Conservation (phyloP, 2,113 vertebrate genomes). For the Capreolus pygargus region DNA sequence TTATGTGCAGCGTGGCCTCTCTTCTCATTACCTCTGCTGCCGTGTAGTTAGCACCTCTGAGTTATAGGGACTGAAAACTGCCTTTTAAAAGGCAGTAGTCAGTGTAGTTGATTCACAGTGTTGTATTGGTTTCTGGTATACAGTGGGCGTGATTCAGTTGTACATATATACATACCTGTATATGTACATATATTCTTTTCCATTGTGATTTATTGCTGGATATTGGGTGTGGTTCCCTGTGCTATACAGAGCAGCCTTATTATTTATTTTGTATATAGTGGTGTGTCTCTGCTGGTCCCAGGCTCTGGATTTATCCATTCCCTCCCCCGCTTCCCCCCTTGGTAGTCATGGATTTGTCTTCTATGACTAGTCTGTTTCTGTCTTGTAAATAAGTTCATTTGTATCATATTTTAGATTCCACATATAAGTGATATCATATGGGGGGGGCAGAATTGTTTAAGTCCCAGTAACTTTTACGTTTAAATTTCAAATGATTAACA, state of each 20-base stretch:
- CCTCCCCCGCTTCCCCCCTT: not conserved
- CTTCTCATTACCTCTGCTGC: not conserved
- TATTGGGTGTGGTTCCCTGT: not conserved
- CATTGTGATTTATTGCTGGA: not conserved
- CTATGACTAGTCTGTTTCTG: not conserved
- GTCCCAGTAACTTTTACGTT: not conserved
- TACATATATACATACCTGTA: not conserved
- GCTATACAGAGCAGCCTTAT: not conserved
- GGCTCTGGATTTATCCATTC: not conserved
- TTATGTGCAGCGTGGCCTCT: not conserved
- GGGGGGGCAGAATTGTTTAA: not conserved
- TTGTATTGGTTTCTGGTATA: not conserved
- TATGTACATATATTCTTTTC: not conserved
- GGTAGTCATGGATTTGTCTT: not conserved
- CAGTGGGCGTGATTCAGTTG: not conserved
- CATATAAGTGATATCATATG: not conserved
- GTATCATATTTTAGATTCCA: not conserved
- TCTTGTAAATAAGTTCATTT: not conserved
- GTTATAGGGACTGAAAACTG: not conserved
- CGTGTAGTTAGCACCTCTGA: not conserved
- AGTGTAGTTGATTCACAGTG: not conserved
- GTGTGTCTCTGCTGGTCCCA: not conserved
- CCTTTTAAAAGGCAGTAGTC: not conserved
- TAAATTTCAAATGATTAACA: not conserved
- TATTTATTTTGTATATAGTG: not conserved